Conservation (phyloP, 1,140 invertebrate species). For the Apocrypta bakeri region DNA sequence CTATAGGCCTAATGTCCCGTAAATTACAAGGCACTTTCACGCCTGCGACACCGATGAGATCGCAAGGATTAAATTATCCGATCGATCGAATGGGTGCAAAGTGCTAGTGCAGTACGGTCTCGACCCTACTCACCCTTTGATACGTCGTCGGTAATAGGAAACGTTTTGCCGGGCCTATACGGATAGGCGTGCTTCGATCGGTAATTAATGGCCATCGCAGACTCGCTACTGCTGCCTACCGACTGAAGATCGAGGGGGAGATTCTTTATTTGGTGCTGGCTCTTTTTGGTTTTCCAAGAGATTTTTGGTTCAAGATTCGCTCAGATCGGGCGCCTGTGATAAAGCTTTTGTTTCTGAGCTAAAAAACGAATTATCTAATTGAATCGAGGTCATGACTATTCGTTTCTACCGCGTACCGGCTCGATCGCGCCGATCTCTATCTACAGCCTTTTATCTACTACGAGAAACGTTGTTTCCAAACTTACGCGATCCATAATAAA, state of each 20-base stretch:
- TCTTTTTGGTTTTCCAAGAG: background rate
- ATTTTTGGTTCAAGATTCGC: background rate
- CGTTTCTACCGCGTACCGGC: background rate
- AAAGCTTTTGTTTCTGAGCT: background rate
- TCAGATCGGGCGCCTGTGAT: background rate
- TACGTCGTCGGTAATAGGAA: background rate
- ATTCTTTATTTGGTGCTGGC: background rate
- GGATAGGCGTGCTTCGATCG: background rate
- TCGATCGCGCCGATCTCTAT: background rate
- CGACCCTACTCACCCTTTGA: background rate
- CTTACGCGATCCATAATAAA: too few relatives aligned
- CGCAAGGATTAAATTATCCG: slow-evolving; percentile 26
- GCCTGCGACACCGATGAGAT: background rate
- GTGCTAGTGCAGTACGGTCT: background rate
- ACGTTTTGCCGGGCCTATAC: background rate
- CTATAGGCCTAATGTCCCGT: slow-evolving; percentile 5
- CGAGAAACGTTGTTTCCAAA: background rate
- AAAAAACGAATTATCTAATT: background rate
- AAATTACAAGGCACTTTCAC: slow-evolving; percentile 28
- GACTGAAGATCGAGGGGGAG: slow-evolving; percentile 5
- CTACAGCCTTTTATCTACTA: background rate
- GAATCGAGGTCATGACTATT: background rate
- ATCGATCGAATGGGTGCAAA: slow-evolving; percentile 19
- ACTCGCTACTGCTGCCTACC: background rate
- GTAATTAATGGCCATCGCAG: slow-evolving; percentile 19